Evolutionary conservation across 2,797 vertebrate genomes (phyloP).

Genomic region (Gymnoscopelus microlampas): DNA sequence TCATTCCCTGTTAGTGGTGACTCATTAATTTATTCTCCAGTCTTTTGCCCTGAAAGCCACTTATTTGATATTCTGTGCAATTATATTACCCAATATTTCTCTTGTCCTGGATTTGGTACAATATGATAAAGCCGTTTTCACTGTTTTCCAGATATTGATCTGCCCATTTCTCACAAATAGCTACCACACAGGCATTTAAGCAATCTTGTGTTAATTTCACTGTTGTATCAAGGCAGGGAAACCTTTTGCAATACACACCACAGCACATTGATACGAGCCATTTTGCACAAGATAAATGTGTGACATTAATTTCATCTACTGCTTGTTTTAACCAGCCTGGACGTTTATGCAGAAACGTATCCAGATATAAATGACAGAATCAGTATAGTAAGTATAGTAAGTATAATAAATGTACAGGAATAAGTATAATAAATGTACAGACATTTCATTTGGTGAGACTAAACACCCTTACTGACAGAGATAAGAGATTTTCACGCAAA

Average conservation of each 20-base stretch:
- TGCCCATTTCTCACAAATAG: neutral
- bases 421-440: too few species aligned
- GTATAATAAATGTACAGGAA: too few species aligned
- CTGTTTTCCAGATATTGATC: slow-evolving; percentile 3
- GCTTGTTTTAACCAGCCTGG: too few species aligned
- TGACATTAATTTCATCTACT: neutral
- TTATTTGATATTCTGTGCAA: slow-evolving; percentile 19
- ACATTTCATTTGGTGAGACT: too few species aligned
- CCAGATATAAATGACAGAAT: too few species aligned
- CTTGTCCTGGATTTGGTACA: neutral
- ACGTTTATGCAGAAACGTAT: too few species aligned
- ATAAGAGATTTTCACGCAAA: neutral
- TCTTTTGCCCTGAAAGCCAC: slow-evolving; percentile 44
- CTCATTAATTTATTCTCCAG: slow-evolving; percentile 57
- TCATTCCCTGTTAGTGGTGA: slow-evolving; percentile 63
- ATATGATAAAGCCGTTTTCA: slow-evolving; percentile 27
- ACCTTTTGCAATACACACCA: slow-evolving; percentile 15
- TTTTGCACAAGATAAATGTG: slow-evolving; percentile 17
- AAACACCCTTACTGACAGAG: neutral
- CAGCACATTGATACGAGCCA: neutral
- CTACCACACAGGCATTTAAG: slow-evolving; percentile 13
- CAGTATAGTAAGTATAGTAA: too few species aligned
- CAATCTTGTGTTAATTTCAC: neutral
- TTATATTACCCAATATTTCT: slow-evolving; percentile 18
- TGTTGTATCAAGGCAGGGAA: slow-evolving; percentile 19